Evolutionary conservation across 64 coral and sea anemone genomes (phyloP).

Genomic region (Stylophora pistillata): DNA sequence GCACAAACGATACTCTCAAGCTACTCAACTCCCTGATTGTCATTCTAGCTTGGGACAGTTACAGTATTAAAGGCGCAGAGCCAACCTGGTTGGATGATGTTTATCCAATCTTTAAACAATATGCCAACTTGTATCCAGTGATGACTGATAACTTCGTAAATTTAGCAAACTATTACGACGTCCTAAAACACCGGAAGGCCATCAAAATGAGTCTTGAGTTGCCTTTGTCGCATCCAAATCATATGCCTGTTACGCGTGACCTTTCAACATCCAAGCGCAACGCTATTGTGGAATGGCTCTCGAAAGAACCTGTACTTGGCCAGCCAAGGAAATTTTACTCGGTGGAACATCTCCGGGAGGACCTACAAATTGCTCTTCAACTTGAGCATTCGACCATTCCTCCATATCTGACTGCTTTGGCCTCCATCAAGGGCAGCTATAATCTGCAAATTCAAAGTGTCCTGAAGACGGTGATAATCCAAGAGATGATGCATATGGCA

Average conservation of each 20-base stretch:
- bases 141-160: slow-evolving; percentile 83
- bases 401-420: slow-evolving; percentile 71
- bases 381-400: slow-evolving; percentile 87
- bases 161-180: slow-evolving; percentile 85
- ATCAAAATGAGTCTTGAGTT: slow-evolving; percentile 66
- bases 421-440: slow-evolving; percentile 69
- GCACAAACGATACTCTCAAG: background rate
- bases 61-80: slow-evolving; percentile 5
- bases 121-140: slow-evolving; percentile 80
- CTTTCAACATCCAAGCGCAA: slow-evolving; percentile 61
- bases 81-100: slow-evolving; percentile 76
- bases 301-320: slow-evolving; percentile 29
- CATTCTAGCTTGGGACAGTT: slow-evolving; percentile 56
- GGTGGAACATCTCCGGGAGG: slow-evolving; percentile 37
- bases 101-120: slow-evolving; percentile 83
- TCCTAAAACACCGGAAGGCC: background rate
- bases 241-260: slow-evolving; percentile 85
- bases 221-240: slow-evolving; percentile 70
- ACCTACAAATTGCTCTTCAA: slow-evolving; percentile 71
- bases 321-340: slow-evolving; percentile 55
- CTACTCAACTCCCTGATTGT: slow-evolving; percentile 44
- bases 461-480: slow-evolving; percentile 52
- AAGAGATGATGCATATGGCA: slow-evolving; percentile 87
- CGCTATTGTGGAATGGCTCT: slow-evolving; percentile 78
- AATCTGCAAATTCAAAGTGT: slow-evolving; percentile 49